These are phyloP conservation scores for Eulemur mongoz DNA, from an alignment of 2,797 vertebrate genomes.

Conservation along the genomic window DNA sequence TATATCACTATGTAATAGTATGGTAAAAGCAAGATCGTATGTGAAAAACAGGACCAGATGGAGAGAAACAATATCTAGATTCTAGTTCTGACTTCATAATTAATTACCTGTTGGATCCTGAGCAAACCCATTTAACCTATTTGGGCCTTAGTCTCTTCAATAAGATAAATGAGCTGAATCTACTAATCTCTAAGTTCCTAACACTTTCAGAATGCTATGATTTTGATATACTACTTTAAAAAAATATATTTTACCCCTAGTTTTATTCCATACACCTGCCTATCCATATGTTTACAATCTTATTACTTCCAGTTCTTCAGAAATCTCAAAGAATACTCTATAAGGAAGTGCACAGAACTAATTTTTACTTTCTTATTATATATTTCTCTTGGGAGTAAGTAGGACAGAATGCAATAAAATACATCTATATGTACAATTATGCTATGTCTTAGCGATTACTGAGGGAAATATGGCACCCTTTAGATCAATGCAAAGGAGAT, in stretches of 20 bases:
- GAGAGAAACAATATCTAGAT: background rate
- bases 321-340: slow-evolving; percentile 37
- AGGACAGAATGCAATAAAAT: slow-evolving; percentile 41
- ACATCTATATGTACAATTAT: background rate
- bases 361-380: slow-evolving; percentile 31
- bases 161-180: background rate
- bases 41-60: background rate
- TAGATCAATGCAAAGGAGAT: background rate
- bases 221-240: background rate
- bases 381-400: background rate
- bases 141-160: background rate
- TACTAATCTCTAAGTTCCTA: background rate
- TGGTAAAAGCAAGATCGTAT: background rate
- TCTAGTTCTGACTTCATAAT: background rate
- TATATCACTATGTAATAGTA: background rate
- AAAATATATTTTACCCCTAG: background rate
- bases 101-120: background rate
- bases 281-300: background rate
- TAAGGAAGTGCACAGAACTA: slow-evolving; percentile 33
- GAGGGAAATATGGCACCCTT: background rate
- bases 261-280: background rate
- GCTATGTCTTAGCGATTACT: background rate
- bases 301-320: slow-evolving; percentile 23
- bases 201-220: slow-evolving; percentile 20
- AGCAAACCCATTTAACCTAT: background rate